phyloP scores from a whole-genome alignment of 2,113 vertebrate genomes.

The Dasyurus viverrinus region DNA sequence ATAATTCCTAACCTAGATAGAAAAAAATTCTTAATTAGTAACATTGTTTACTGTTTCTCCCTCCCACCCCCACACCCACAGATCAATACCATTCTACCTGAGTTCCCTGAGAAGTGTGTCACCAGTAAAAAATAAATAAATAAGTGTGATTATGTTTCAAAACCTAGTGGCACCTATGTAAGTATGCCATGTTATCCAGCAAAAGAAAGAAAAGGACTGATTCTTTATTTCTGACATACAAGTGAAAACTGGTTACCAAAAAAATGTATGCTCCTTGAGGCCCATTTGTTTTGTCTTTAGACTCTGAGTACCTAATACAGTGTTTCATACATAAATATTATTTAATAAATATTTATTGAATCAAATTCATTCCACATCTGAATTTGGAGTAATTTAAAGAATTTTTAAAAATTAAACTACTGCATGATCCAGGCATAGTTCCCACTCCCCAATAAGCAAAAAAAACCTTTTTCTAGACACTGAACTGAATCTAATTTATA shows the following conservation, averaged over 20 bases:
- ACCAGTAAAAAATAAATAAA: background rate
- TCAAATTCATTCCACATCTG: background rate
- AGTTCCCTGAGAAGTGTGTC: background rate
- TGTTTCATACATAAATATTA: background rate
- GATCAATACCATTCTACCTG: background rate
- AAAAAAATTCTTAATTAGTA: constrained; percentile 50
- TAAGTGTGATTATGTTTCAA: background rate
- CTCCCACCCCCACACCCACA: background rate
- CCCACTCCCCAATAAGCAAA: background rate
- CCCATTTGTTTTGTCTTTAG: background rate
- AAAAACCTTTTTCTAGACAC: background rate
- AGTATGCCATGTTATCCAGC: background rate
- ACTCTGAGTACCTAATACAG: background rate
- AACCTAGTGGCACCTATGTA: background rate
- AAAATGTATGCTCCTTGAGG: background rate
- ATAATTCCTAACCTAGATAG: constrained; percentile 89
- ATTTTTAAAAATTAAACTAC: background rate
- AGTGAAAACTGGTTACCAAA: background rate
- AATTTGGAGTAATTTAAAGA: constrained; percentile 8
- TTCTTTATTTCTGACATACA: background rate
- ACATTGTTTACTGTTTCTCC: background rate
- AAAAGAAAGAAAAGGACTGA: background rate
- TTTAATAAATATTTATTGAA: background rate
- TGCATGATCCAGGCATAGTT: background rate
- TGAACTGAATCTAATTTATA: background rate